phyloP scores from a whole-genome alignment of 2,113 vertebrate genomes.

The Sander lucioperca region DNA sequence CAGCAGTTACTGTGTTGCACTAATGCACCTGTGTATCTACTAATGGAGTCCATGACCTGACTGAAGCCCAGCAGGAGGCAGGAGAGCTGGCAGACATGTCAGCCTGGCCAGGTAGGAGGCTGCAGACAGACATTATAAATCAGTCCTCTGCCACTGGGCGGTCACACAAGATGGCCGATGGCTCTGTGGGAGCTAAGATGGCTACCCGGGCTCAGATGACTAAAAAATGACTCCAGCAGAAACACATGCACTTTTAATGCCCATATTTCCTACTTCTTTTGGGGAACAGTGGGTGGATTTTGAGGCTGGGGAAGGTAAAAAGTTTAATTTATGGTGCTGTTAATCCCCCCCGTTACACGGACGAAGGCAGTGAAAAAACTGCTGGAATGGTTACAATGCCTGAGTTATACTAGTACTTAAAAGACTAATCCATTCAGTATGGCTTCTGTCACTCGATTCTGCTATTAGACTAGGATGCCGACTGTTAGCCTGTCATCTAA shows the following conservation, averaged over 20 bases:
- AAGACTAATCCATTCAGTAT: slow-evolving; percentile 79
- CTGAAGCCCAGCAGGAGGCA: slow-evolving; percentile 70
- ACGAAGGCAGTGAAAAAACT: slow-evolving; percentile 62
- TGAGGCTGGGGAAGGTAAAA: slow-evolving; percentile 71
- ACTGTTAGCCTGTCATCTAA: slow-evolving; percentile 71
- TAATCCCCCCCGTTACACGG: slow-evolving; percentile 76
- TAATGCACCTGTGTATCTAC: slow-evolving; percentile 43
- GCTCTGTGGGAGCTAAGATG: slow-evolving; percentile 80
- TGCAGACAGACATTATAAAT: slow-evolving; percentile 81
- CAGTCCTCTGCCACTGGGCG: slow-evolving; percentile 69
- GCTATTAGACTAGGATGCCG: slow-evolving; percentile 73
- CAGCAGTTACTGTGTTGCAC: slow-evolving; percentile 4
- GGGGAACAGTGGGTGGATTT: slow-evolving; percentile 63
- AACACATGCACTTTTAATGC: slow-evolving; percentile 74
- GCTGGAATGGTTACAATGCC: slow-evolving; percentile 74
- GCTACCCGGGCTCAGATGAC: slow-evolving; percentile 74
- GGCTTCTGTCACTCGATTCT: slow-evolving; percentile 74
- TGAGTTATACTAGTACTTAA: slow-evolving; percentile 75
- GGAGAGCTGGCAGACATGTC: slow-evolving; percentile 73
- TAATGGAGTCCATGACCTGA: slow-evolving; percentile 67
- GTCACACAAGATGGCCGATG: slow-evolving; percentile 74
- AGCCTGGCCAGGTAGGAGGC: slow-evolving; percentile 75
- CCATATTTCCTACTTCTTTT: slow-evolving; percentile 73
- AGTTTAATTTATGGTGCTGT: slow-evolving; percentile 82
- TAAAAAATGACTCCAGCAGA: slow-evolving; percentile 70